Percentiles rank a stretch among this genome's conserved stretches.
These are phyloP conservation scores for Siderastrea radians DNA, from an alignment of 92 coral and sea anemone genomes.

Conservation along the genomic window DNA sequence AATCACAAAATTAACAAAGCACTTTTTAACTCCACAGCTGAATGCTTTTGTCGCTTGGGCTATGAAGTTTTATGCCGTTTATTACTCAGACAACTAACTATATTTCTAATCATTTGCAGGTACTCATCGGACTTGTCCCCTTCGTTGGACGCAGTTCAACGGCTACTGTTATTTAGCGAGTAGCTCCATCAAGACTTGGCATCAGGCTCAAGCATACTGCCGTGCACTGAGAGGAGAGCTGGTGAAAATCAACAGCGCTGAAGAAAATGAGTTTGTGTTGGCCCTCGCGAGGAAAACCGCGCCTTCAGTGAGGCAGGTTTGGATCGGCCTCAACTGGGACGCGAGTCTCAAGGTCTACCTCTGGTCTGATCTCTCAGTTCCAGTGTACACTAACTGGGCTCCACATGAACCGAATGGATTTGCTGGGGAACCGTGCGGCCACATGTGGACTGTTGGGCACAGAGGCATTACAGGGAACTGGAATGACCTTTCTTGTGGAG, in stretches of 20 bases:
- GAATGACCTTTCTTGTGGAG: neutral
- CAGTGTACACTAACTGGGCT: neutral
- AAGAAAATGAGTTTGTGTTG: slow-evolving; percentile 19
- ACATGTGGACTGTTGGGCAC: neutral
- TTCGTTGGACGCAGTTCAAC: neutral
- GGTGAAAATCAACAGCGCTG: slow-evolving; percentile 13
- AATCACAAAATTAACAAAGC: too few relatives aligned
- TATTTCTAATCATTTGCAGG: too few relatives aligned
- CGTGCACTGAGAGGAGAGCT: neutral
- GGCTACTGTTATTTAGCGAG: neutral
- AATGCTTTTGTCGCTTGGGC: too few relatives aligned
- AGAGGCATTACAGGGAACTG: slow-evolving; percentile 1
- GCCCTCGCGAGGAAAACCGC: neutral
- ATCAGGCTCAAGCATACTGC: neutral
- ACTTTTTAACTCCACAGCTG: too few relatives aligned
- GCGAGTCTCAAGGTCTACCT: neutral
- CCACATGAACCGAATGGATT: slow-evolving; percentile 7
- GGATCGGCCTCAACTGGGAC: slow-evolving; percentile 11
- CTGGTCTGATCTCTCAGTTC: neutral
- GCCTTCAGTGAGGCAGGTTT: neutral
- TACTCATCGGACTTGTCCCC: too few relatives aligned
- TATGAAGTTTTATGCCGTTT: too few relatives aligned
- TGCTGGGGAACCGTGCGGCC: neutral
- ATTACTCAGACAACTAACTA: too few relatives aligned
- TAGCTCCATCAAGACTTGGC: neutral